Evolutionary conservation across 2,888 invertebrate species (phyloP).

Genomic region (Caenorhabditis sinica): DNA sequence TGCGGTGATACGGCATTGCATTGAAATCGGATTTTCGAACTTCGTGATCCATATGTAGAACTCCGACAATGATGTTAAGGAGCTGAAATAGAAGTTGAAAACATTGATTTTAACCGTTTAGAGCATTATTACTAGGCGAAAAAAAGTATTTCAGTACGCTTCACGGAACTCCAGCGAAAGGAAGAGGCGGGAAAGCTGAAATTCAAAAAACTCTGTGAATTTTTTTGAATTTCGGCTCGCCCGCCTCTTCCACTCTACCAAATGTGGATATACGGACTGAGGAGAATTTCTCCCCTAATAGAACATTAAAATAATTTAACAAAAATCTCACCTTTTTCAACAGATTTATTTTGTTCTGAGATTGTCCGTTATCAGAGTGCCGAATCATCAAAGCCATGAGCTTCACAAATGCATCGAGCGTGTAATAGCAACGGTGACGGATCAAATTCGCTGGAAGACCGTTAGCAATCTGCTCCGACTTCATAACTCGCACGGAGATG

Average conservation of each 20-base stretch:
- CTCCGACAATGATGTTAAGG: conserved; percentile 95
- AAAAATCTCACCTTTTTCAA: conserved; percentile 89
- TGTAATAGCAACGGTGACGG: conserved; percentile 94
- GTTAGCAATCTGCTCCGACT: conserved; percentile 57
- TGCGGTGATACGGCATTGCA: conserved; percentile 97
- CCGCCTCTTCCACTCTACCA: too few species aligned
- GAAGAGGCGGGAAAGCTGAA: too few species aligned
- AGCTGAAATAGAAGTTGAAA: conserved; percentile 82
- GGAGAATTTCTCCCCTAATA: too few species aligned
- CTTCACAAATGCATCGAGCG: conserved; percentile 86
- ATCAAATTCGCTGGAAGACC: conserved; percentile 86
- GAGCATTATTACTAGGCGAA: too few species aligned
- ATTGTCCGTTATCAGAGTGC: conserved; percentile 92
- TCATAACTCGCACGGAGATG: conserved; percentile 89
- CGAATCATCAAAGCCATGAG: conserved; percentile 86
- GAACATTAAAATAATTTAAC: too few species aligned
- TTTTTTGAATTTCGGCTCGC: too few species aligned
- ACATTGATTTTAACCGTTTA: not conserved
- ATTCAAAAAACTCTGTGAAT: too few species aligned
- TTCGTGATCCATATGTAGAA: conserved; percentile 96
- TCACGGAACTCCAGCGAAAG: too few species aligned
- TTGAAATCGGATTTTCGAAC: conserved; percentile 93
- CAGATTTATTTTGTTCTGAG: conserved; percentile 96
- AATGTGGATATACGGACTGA: too few species aligned
- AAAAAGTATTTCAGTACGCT: too few species aligned